A percentile compares a stretch with the other conserved stretches of the same genome.
These are phyloP conservation scores for Rutilus rutilus DNA, from an alignment of 2,113 vertebrate genomes.

Conservation along the genomic window DNA sequence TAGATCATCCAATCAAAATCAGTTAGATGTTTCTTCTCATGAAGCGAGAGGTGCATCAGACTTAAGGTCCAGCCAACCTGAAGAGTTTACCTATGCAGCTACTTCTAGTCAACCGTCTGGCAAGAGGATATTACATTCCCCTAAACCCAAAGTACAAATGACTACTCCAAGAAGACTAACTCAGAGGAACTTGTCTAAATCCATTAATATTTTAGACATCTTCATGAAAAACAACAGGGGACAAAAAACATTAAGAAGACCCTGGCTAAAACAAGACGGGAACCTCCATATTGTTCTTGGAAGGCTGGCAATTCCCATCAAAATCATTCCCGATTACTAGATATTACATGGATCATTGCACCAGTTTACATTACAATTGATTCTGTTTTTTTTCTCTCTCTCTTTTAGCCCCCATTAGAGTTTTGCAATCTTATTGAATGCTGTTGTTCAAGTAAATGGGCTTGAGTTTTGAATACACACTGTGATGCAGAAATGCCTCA, in stretches of 20 bases:
- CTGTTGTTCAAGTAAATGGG: background rate
- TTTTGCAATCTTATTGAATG: background rate
- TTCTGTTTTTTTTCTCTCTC: no score
- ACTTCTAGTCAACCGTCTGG: conserved; percentile 48
- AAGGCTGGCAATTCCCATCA: conserved; percentile 77
- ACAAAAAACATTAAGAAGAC: conserved; percentile 48
- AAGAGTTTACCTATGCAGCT: background rate
- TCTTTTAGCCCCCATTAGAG: background rate
- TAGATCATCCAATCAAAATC: background rate
- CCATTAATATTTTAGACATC: conserved; percentile 64
- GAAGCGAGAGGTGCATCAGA: background rate
- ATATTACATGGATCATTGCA: background rate
- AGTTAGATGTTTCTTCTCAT: conserved; percentile 45
- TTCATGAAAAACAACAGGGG: conserved; percentile 63
- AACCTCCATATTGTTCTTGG: conserved; percentile 75
- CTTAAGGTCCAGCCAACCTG: conserved; percentile 3
- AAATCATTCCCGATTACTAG: conserved; percentile 74
- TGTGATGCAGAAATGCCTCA: background rate
- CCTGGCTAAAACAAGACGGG: conserved; percentile 53
- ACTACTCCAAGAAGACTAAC: conserved; percentile 37
- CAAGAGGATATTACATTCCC: background rate
- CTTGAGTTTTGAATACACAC: background rate
- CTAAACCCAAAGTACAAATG: conserved; percentile 16
- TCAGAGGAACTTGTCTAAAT: conserved; percentile 54
- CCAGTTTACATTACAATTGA: background rate